Percentiles rank a stretch among this genome's conserved stretches.
These are phyloP conservation scores for Drosophila meridionalis DNA, from an alignment of 2,888 invertebrate species.

Conservation along the genomic window DNA sequence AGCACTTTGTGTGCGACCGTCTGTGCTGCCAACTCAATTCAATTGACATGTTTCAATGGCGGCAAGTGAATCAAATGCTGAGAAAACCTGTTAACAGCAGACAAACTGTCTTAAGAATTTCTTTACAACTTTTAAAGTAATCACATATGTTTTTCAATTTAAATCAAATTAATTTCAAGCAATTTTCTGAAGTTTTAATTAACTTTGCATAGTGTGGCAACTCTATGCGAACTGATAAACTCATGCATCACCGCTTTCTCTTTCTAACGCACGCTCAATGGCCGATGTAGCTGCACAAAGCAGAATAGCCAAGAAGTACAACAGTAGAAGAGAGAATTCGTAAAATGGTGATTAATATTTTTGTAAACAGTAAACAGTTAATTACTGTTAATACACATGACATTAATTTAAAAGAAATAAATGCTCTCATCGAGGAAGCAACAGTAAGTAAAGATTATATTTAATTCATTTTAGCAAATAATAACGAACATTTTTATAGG, in stretches of 20 bases:
- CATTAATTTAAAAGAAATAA: slow-evolving; percentile 45
- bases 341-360: slow-evolving; percentile 70
- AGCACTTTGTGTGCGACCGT: slow-evolving; percentile 70
- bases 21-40: slow-evolving; percentile 62
- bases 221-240: slow-evolving; percentile 56
- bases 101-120: background rate
- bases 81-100: background rate
- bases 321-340: slow-evolving; percentile 24
- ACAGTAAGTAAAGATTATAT: slow-evolving; percentile 49
- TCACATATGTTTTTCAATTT: slow-evolving; percentile 1
- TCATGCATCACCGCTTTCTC: slow-evolving; percentile 60
- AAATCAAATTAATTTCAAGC: slow-evolving; percentile 23
- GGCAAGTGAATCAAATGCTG: slow-evolving; percentile 51
- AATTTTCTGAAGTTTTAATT: slow-evolving; percentile 3
- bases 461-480: background rate
- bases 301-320: slow-evolving; percentile 38
- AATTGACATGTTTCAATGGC: slow-evolving; percentile 59
- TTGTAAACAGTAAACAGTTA: slow-evolving; percentile 63
- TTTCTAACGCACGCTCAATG: slow-evolving; percentile 45
- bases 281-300: slow-evolving; percentile 33
- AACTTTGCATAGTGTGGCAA: slow-evolving; percentile 42
- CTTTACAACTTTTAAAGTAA: background rate
- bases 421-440: slow-evolving; percentile 31
- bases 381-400: slow-evolving; percentile 28
- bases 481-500: slow-evolving; percentile 29